Evolutionary conservation across 2,113 vertebrate species (phyloP).

Genomic region (Megaceryle maxima): DNA sequence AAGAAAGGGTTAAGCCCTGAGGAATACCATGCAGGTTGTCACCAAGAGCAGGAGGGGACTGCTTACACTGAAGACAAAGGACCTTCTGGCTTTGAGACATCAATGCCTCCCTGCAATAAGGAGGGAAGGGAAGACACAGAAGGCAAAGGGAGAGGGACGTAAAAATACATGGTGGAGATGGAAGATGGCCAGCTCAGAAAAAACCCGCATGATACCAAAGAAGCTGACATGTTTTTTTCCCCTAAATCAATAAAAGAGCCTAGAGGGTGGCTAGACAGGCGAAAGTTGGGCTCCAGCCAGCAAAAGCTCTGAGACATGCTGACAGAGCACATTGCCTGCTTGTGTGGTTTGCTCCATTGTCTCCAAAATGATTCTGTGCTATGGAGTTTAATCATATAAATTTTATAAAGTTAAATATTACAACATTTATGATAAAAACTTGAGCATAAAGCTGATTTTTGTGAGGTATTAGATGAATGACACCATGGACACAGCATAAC

Average conservation of each 20-base stretch:
- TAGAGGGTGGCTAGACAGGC: not conserved
- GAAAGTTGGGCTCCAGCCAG: not conserved
- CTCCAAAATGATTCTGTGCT: not conserved
- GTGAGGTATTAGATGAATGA: not conserved
- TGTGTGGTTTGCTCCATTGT: not conserved
- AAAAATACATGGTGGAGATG: not conserved
- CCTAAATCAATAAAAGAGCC: not conserved
- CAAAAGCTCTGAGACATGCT: not conserved
- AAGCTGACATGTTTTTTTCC: not conserved
- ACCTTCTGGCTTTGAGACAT: not conserved
- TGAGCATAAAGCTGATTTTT: not conserved
- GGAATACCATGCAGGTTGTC: not conserved
- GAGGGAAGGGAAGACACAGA: not conserved
- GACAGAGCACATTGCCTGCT: not conserved
- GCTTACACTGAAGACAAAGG: not conserved
- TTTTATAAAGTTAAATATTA: not conserved
- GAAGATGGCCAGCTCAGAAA: not conserved
- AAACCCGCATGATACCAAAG: fast-evolving
- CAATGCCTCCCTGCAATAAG: not conserved
- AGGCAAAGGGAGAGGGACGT: not conserved
- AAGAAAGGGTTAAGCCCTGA: not conserved
- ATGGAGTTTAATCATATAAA: not conserved
- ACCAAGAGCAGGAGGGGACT: not conserved
- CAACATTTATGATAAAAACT: not conserved
- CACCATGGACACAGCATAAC: not conserved